These are phyloP conservation scores for Amiota communis DNA, from an alignment of 2,888 invertebrate species.

Conservation along the genomic window DNA sequence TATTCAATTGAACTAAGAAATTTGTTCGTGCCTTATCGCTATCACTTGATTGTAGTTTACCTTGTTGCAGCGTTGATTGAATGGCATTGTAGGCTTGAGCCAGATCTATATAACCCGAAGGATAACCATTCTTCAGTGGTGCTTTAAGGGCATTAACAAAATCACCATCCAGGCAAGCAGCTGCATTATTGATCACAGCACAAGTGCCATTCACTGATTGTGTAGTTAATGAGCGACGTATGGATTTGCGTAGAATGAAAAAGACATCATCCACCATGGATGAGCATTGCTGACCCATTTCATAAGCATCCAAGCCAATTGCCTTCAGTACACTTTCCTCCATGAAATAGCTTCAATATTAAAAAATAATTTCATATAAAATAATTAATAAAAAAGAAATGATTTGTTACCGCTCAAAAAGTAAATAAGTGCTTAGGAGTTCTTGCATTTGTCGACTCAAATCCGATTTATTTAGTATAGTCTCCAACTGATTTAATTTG, in stretches of 20 bases:
- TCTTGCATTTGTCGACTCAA: slow-evolving; percentile 86
- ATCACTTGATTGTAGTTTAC: slow-evolving; percentile 84
- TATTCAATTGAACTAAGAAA: slow-evolving; percentile 88
- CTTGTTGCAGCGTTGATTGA: slow-evolving; percentile 85
- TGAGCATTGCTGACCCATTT: slow-evolving; percentile 84
- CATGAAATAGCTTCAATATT: slow-evolving; percentile 83
- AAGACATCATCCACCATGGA: slow-evolving; percentile 98
- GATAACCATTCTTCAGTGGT: slow-evolving; percentile 83
- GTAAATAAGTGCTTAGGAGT: slow-evolving; percentile 88
- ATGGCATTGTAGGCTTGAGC: slow-evolving; percentile 89
- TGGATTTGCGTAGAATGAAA: slow-evolving; percentile 96
- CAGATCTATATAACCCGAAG: slow-evolving; percentile 83
- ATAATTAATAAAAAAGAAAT: background rate
- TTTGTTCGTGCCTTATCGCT: slow-evolving; percentile 84
- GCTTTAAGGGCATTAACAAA: slow-evolving; percentile 83
- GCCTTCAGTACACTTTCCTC: slow-evolving; percentile 96
- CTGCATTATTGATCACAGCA: slow-evolving; percentile 95
- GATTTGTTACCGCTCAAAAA: slow-evolving; percentile 83
- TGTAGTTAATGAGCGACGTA: slow-evolving; percentile 92
- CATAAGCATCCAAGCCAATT: slow-evolving; percentile 83
- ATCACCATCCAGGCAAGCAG: slow-evolving; percentile 88
- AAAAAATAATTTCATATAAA: background rate
- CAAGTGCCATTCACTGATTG: slow-evolving; percentile 96
- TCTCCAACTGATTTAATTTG: slow-evolving; percentile 76
- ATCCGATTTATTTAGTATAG: slow-evolving; percentile 81